Conservation (phyloP, 2,797 vertebrate species). For the Gallirallus australis region DNA sequence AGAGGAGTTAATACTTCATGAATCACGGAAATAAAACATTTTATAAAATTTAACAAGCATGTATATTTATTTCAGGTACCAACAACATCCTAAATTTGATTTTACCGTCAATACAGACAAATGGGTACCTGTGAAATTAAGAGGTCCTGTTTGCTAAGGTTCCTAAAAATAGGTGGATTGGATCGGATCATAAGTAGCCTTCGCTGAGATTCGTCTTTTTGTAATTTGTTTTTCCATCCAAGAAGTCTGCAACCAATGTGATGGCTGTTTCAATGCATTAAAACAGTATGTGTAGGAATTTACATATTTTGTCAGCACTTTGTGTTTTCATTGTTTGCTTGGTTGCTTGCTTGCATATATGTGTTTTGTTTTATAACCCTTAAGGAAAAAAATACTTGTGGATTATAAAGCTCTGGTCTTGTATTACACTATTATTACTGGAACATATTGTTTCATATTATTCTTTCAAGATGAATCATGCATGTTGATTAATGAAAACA, state of each 20-base stretch:
- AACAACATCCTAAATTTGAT: background rate
- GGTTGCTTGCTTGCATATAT: background rate
- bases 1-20: background rate
- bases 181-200: background rate
- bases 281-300: background rate
- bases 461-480: background rate
- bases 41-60: background rate
- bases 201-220: background rate
- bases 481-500: conserved; percentile 16
- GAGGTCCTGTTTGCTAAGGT: background rate
- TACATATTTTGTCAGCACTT: background rate
- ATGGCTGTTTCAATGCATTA: background rate
- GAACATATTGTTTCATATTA: background rate
- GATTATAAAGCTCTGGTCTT: background rate
- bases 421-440: background rate
- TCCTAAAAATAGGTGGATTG: background rate
- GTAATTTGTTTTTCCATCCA: background rate
- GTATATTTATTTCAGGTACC: background rate
- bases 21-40: background rate
- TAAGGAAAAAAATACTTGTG: background rate
- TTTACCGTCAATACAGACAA: background rate
- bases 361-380: background rate
- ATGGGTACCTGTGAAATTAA: background rate
- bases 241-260: background rate
- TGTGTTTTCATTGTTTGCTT: background rate